Percentiles rank a stretch among this genome's conserved stretches.
phyloP scores from a whole-genome alignment of 2,113 vertebrate genomes.

The Blennius ocellaris region DNA sequence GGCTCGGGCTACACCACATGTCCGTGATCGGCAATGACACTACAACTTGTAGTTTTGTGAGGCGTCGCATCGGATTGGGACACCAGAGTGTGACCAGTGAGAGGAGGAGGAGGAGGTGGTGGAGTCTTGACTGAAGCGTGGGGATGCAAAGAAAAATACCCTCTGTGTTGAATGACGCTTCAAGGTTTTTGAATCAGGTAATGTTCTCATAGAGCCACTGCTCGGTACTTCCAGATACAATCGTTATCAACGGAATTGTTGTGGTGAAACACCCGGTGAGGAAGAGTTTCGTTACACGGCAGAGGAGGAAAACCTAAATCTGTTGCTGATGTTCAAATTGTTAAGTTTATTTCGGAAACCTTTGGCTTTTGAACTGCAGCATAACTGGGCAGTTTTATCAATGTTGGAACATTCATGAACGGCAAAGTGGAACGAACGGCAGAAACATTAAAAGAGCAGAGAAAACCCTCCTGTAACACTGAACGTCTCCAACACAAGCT shows the following conservation, averaged over 20 bases:
- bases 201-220: too few species aligned
- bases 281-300: not conserved
- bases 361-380: not conserved
- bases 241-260: slow-evolving; percentile 12
- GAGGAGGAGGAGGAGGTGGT: not conserved
- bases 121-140: not conserved
- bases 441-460: not conserved
- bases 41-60: slow-evolving; percentile 10
- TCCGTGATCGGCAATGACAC: slow-evolving; percentile 7
- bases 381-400: not conserved
- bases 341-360: not conserved
- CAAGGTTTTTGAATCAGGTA: not conserved
- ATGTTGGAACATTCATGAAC: not conserved
- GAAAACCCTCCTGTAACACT: not conserved
- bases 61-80: slow-evolving; percentile 4
- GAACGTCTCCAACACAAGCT: not conserved
- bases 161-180: not conserved
- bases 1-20: slow-evolving; percentile 2
- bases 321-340: not conserved
- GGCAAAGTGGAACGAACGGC: not conserved
- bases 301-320: not conserved
- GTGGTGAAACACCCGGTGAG: slow-evolving; percentile 1
- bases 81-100: slow-evolving; percentile 12
- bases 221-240: not conserved
- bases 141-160: slow-evolving; percentile 10